Conservation (phyloP, 2,888 invertebrate genomes). For the Coleophora deauratella region DNA sequence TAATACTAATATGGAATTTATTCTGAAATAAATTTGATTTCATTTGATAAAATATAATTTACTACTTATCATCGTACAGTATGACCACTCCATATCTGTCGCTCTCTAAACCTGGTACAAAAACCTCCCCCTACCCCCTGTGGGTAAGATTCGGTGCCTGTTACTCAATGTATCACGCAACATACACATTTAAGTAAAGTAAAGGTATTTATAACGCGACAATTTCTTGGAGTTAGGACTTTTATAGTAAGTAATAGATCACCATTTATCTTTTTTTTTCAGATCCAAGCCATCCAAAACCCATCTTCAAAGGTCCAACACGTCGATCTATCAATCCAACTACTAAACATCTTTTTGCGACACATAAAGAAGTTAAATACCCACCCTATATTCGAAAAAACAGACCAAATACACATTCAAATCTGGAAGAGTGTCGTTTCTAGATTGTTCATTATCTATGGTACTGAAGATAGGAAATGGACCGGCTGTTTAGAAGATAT, state of each 20-base stretch:
- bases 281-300: slow-evolving; percentile 46
- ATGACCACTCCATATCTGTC: no score
- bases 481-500: slow-evolving; percentile 39
- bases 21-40: no score
- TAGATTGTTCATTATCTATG: slow-evolving; percentile 29
- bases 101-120: no score
- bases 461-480: slow-evolving; percentile 21
- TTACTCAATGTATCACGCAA: no score
- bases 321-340: slow-evolving; percentile 45
- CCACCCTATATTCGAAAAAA: slow-evolving; percentile 43
- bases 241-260: background rate
- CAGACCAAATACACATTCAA: slow-evolving; percentile 40
- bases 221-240: no score
- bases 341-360: slow-evolving; percentile 42
- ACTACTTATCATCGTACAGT: no score
- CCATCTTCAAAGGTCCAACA: slow-evolving; percentile 39
- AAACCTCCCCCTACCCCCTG: no score
- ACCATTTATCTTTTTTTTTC: slow-evolving; percentile 21
- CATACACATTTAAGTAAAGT: no score
- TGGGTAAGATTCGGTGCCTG: no score
- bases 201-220: no score
- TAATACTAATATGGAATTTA: no score
- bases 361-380: slow-evolving; percentile 54
- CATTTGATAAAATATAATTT: no score
- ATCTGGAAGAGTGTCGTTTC: slow-evolving; percentile 46